Evolutionary conservation across 2,797 vertebrate genomes (phyloP), one percentile per base, ranked within the genome.

Genomic region (Pseudochirops corinnae): DNA sequence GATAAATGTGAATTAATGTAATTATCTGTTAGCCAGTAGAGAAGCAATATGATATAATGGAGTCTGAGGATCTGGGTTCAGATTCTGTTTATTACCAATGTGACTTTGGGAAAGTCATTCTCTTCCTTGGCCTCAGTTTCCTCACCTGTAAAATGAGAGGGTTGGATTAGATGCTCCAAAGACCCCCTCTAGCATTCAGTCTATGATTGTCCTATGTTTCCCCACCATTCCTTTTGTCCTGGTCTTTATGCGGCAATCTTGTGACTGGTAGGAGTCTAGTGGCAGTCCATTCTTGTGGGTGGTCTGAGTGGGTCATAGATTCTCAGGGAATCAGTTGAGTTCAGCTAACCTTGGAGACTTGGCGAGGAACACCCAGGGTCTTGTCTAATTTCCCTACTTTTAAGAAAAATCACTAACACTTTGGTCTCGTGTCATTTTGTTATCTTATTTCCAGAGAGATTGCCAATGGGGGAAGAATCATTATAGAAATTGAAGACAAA

Each of bases 401-500:
- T 12, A 0, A 21, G 46, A 92, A 92, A 55, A 92, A 16, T 16
- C 62, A 90, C 0, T 29, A 95, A 3, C n/a, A 3, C 87, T 97
- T 33, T 94, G 39, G 91, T 93, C 82, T 97, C 21, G 96, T 67
- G 55, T 93, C 50, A 55, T 31, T 94, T 97, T 97, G 95, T 57
- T 60, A 33, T 97, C 94, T 93, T 98, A 0, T 96, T 98, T 98
- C 91, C 98, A 99, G 99, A 98, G 99, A 99, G 98, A 99, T 92
- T 93, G 98, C 98, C 91, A 99, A 99, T 96, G 99, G 99, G 98
- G 99, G 99, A 98, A 98, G 96, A 98, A 98, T 99, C 90, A 99
- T 99, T 18, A 99, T 99, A 92, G 99, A 99, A 98, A 99, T 99
- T 98, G 99, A 99, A 96, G 99, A 99, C 96, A 99, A 99, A 98